These are phyloP conservation scores for Sebastiscus tertius DNA, from an alignment of 2,797 vertebrate species.

Conservation along the genomic window DNA sequence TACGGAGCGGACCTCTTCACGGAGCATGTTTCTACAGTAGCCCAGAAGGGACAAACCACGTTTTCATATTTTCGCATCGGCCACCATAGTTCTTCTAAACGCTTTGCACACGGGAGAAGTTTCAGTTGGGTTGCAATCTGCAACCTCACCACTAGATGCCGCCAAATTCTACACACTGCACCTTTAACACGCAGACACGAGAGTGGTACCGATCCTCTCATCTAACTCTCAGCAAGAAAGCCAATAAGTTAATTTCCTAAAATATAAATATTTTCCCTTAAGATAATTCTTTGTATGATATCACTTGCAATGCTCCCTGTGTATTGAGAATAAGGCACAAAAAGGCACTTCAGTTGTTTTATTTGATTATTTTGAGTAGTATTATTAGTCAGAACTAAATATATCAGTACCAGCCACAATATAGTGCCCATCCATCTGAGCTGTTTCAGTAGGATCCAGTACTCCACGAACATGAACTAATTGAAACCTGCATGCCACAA, in stretches of 20 bases:
- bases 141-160: too few species aligned
- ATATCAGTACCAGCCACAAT: not conserved
- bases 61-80: too few species aligned
- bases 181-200: not conserved
- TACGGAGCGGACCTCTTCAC: too few species aligned
- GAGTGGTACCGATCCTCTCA: not conserved
- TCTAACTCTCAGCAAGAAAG: not conserved
- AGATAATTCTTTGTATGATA: not conserved
- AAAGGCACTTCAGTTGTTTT: not conserved
- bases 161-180: too few species aligned
- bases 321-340: not conserved
- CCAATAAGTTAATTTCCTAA: not conserved
- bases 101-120: too few species aligned
- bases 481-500: slow-evolving; percentile 39
- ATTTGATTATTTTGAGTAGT: not conserved
- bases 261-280: not conserved
- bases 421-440: not conserved
- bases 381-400: not conserved
- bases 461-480: slow-evolving; percentile 39
- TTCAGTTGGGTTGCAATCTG: too few species aligned
- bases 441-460: not conserved
- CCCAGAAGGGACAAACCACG: rapidly evolving
- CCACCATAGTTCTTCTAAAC: too few species aligned
- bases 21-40: too few species aligned
- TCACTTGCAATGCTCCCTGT: not conserved